Base-by-base conservation (phyloP, 2,113 vertebrate species). In the Sinocyclocheilus anophthalmus region DNA sequence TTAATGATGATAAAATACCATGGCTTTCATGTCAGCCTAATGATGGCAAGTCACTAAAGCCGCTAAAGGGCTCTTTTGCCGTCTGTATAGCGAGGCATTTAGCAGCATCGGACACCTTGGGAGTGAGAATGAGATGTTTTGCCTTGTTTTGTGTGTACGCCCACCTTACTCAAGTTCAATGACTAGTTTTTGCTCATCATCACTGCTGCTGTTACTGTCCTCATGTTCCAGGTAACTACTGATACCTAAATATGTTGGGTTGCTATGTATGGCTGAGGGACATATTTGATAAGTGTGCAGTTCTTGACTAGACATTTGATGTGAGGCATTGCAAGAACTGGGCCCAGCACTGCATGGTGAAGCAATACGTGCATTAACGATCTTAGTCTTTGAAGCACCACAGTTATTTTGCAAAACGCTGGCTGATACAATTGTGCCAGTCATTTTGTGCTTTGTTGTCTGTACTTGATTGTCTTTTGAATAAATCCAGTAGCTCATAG, bases 141-240 rank as follows among this genome's bases (percentile, higher is more conserved):
- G 30, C 30, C 67, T 37, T 70, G 7, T 20, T 61, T 37, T 70
- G 30, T 20, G 16, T 70, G 14, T 37, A 70, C 45, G 1, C 30
- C 12, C 5, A 48, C 20, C 39, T 85, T 63, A 88, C 69, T 89
- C 80, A 50, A 95, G 93, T 86, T 95, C 94, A 2, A 95, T 95
- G 82, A 95, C 94, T 0, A 95, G 92, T 76, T 95, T 95, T 4
- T 92, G 94, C 37, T 95, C 95, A 77, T 95, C 95, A 0, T 95
- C 95, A 18, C 94, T 95, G 76, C 95, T 95, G 92, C 94, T 95
- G 84, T 88, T 93, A 84, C 92, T 91, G 5, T 91, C 92, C 82
- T 84, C 77, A 76, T 87, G 83, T 5, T 93, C 91, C 53, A 89
- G 87, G 82, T 89, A 90, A 89, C 86, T 90, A 1, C 79, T 90